phyloP scores from a whole-genome alignment of 2,888 invertebrate species.

The Anoplius nigerrimus region DNA sequence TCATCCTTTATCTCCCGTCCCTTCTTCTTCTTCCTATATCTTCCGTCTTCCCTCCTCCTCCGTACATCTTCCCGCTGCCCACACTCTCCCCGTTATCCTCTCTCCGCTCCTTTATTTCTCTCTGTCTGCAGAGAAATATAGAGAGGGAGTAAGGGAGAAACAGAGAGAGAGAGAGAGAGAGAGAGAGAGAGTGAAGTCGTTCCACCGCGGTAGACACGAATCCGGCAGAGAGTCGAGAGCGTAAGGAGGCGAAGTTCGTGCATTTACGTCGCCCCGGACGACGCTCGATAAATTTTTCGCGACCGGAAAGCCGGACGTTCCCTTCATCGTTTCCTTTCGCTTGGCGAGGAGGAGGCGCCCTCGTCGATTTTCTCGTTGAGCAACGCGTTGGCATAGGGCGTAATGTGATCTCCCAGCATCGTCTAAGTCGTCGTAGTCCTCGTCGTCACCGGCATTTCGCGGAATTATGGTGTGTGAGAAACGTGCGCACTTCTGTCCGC shows the following conservation, averaged over 20 bases:
- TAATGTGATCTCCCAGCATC: too few species aligned
- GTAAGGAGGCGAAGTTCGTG: background rate
- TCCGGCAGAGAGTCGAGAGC: background rate
- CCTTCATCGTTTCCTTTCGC: too few species aligned
- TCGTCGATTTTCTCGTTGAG: too few species aligned
- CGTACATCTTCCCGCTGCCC: background rate
- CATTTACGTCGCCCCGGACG: conserved; percentile 1
- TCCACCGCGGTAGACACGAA: conserved; percentile 4
- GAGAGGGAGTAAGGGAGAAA: too few species aligned
- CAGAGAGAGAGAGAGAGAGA: background rate
- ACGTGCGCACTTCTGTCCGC: too few species aligned
- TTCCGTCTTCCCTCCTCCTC: background rate
- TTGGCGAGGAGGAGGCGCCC: too few species aligned
- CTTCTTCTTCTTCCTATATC: background rate
- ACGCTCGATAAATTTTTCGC: background rate
- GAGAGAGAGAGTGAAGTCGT: background rate
- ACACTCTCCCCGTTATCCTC: too few species aligned
- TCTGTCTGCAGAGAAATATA: too few species aligned
- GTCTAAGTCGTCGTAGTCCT: too few species aligned
- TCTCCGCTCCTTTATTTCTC: conserved; percentile 3
- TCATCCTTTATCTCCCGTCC: conserved; percentile 3
- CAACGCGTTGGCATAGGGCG: too few species aligned
- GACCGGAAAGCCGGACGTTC: background rate
- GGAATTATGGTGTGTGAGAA: too few species aligned
- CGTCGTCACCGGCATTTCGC: too few species aligned